Percentiles rank a stretch among this genome's conserved stretches.
Conservation (phyloP, 92 coral and sea anemone genomes). For the Metridium senile region DNA sequence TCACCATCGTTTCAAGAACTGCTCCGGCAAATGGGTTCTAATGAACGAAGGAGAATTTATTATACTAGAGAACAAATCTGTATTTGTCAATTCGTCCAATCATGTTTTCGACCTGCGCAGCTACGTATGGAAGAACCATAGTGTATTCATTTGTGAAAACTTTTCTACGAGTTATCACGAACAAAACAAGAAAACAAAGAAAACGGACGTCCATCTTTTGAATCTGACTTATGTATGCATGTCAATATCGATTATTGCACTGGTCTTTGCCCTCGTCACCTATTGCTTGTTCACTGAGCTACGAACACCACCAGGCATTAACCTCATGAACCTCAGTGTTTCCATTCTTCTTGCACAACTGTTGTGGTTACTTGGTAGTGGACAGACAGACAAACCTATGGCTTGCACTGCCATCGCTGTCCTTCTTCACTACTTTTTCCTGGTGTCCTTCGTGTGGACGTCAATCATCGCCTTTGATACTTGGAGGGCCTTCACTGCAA, state of each 20-base stretch:
- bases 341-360: conserved; percentile 38
- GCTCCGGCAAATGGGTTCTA: conserved; percentile 29
- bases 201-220: not conserved
- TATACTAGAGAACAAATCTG: conserved; percentile 32
- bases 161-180: conserved; percentile 1
- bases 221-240: conserved; percentile 25
- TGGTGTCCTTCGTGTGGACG: conserved; percentile 66
- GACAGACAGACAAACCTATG: conserved; percentile 26
- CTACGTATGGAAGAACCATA: conserved; percentile 28
- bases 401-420: conserved; percentile 49
- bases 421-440: conserved; percentile 45
- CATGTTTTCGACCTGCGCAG: conserved; percentile 8
- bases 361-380: conserved; percentile 48
- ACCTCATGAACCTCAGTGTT: conserved; percentile 46
- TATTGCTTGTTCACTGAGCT: conserved; percentile 62
- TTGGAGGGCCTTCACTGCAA: conserved; percentile 57
- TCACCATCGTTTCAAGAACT: not conserved
- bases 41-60: conserved; percentile 21
- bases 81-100: conserved; percentile 37
- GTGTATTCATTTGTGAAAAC: conserved; percentile 19
- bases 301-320: conserved; percentile 68
- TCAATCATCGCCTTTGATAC: conserved; percentile 61
- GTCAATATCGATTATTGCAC: conserved; percentile 24
- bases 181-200: not conserved
- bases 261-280: conserved; percentile 45